Evolutionary conservation across 2,113 vertebrate genomes (phyloP), one percentile per base, ranked within the genome.

Genomic region (Pavo muticus): DNA sequence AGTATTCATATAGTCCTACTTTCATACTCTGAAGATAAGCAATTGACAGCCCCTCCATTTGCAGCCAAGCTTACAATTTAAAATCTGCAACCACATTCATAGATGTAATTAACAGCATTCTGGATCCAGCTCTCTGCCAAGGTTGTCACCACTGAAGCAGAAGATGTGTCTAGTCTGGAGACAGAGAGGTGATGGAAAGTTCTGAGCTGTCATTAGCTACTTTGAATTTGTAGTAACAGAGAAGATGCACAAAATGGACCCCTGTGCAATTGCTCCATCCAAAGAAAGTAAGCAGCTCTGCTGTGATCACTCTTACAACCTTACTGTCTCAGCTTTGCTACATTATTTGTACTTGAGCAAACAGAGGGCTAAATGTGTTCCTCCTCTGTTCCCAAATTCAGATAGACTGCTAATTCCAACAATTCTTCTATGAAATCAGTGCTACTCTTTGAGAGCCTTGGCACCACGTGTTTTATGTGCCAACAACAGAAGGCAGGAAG

Each of bases 41-140:
- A 94, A 88, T 84, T 94, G 76, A 64, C 67, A 84, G 61, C 75
- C 30, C 67, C 57, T 92, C 86, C 50, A 56, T 92, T 95, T 94
- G 48, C 70, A 82, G 11, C 27, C 84, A 92, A 78, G 35, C 32
- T 87, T 87, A 61, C 86, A 84, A 76, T 91, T 92, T 37, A 87
- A 87, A 91, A 74, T 25, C 70, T 69, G 25, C 52, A 48, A 48
- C 57, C 18, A 61, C 39, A 91, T 94, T 96, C 75, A 85, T 37
- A 90, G 71, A 32, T 1, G 0, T 88, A 91, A 91, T 87, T 93
- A 95, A n/a, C 12, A 32, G 7, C 54, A 59, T 79, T 77, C 68
- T 80, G 27, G 20, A 88, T 87, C 27, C 75, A 85, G 45, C 48
- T 25, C 16, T 95, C 50, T 72, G 48, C 24, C 44, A 59, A 0